These are phyloP conservation scores for Aegithalos caudatus DNA, from an alignment of 2,113 vertebrate species.

Conservation along the genomic window DNA sequence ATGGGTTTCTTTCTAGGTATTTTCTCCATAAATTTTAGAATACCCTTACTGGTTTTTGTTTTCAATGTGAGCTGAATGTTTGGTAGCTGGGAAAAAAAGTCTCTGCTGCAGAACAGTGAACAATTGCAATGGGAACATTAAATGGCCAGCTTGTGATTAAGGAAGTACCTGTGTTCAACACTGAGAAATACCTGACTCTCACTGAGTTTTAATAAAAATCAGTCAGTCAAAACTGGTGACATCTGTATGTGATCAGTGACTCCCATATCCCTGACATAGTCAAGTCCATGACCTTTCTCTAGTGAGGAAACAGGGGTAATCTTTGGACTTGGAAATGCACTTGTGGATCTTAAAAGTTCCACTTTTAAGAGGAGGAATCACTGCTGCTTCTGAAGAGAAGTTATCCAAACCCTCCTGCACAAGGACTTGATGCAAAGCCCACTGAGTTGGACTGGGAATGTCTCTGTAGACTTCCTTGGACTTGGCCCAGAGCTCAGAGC, in stretches of 20 bases:
- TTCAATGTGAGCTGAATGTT: background rate
- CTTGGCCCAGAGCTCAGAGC: background rate
- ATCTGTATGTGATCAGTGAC: background rate
- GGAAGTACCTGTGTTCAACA: background rate
- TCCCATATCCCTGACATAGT: background rate
- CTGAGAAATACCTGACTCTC: background rate
- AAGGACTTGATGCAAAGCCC: background rate
- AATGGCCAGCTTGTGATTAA: background rate
- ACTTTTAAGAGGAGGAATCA: background rate
- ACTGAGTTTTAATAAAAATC: constrained; percentile 3
- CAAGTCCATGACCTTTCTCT: background rate
- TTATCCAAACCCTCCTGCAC: background rate
- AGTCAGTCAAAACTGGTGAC: background rate
- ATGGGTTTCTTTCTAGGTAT: background rate
- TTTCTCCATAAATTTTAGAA: constrained; percentile 2
- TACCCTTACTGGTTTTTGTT: background rate
- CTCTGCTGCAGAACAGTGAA: background rate
- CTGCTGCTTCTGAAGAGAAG: background rate
- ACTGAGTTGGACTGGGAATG: background rate
- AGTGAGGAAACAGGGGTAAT: background rate
- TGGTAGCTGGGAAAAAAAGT: background rate
- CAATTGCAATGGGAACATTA: background rate
- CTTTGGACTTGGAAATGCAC: background rate
- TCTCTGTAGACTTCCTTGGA: background rate
- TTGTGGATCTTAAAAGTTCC: background rate